A percentile compares a stretch with the other conserved stretches of the same genome.
Evolutionary conservation across 2,888 invertebrate genomes (phyloP).

Genomic region (Andrena marginata): DNA sequence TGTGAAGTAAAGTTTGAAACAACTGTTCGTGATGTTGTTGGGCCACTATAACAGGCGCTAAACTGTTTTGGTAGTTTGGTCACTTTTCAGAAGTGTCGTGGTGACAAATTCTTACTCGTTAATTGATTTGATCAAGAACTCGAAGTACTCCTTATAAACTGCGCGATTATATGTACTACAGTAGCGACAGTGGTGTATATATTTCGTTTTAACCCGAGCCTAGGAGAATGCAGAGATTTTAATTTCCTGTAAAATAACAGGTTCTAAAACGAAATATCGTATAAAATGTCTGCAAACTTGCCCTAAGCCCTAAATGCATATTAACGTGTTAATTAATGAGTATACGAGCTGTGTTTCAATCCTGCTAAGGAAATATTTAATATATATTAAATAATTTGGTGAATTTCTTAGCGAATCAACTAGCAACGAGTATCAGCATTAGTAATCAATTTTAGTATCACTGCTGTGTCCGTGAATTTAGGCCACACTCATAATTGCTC

Average conservation of each 20-base stretch:
- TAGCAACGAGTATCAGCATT: too few species aligned
- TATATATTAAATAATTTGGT: too few species aligned
- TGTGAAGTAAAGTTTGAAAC: slow-evolving; percentile 42
- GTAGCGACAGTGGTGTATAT: not conserved
- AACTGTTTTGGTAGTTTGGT: slow-evolving; percentile 40
- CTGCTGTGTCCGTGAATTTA: too few species aligned
- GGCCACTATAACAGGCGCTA: slow-evolving; percentile 41
- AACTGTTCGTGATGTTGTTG: slow-evolving; percentile 37
- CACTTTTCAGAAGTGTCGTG: slow-evolving; percentile 39
- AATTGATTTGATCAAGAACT: slow-evolving; percentile 27
- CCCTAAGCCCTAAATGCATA: too few species aligned
- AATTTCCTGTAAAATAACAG: not conserved
- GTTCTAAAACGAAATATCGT: too few species aligned
- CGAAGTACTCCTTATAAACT: not conserved
- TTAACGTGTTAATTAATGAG: too few species aligned
- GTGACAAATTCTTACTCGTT: slow-evolving; percentile 40
- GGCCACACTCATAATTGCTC: too few species aligned
- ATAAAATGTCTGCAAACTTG: too few species aligned
- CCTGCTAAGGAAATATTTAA: too few species aligned
- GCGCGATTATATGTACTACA: not conserved
- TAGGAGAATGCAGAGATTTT: not conserved
- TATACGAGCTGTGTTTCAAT: too few species aligned
- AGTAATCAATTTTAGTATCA: too few species aligned
- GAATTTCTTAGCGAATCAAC: too few species aligned
- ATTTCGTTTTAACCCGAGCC: slow-evolving; percentile 1